Percentiles rank a stretch among this genome's conserved stretches.
Evolutionary conservation across 2,888 invertebrate species (phyloP).

Genomic region (Zele albiditarsus): DNA sequence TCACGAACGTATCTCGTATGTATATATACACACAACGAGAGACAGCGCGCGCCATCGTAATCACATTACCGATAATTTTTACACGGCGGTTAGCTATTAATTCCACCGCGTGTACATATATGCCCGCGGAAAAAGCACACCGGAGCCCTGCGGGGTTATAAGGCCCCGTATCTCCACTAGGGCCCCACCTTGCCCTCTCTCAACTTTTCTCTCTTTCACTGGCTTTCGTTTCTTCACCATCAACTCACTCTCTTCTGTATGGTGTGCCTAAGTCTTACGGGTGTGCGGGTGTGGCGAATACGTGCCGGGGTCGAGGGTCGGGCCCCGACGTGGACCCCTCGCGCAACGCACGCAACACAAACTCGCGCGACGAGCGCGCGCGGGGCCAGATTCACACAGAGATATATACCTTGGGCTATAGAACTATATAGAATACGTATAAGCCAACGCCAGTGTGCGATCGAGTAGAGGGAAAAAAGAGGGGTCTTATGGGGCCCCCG

Average conservation of each 20-base stretch:
- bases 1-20: conserved; percentile 36
- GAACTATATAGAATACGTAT: background rate
- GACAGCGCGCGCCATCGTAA: conserved; percentile 64
- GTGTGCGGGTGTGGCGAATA: conserved; percentile 73
- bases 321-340: conserved; percentile 58
- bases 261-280: conserved; percentile 14
- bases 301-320: conserved; percentile 72
- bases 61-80: conserved; percentile 69
- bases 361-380: conserved; percentile 43
- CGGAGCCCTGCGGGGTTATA: conserved; percentile 15
- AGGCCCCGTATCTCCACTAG: conserved; percentile 46
- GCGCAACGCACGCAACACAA: conserved; percentile 61
- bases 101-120: conserved; percentile 57
- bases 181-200: conserved; percentile 66
- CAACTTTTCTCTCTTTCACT: conserved; percentile 30
- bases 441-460: background rate
- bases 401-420: conserved; percentile 37
- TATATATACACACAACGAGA: conserved; percentile 41
- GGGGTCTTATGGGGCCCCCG: background rate
- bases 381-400: conserved; percentile 44
- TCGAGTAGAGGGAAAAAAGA: background rate
- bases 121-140: conserved; percentile 46
- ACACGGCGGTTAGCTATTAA: conserved; percentile 68
- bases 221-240: conserved; percentile 21
- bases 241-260: conserved; percentile 28